A percentile compares a stretch with the other conserved stretches of the same genome.
These are phyloP conservation scores for Cantharis rustica DNA, from an alignment of 2,888 invertebrate species.

Conservation along the genomic window DNA sequence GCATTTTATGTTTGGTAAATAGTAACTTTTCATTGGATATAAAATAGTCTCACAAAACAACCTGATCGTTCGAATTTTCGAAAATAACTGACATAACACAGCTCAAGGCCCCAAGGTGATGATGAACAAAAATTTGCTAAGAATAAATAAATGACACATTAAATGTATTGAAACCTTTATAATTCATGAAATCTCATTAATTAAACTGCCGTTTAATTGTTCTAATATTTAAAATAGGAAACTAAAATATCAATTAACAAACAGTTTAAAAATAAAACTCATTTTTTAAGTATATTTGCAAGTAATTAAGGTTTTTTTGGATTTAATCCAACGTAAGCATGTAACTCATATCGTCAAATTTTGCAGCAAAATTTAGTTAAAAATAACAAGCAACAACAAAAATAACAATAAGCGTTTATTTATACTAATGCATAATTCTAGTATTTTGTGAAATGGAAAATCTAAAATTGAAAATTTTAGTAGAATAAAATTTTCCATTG, in stretches of 20 bases:
- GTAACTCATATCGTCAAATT: neutral
- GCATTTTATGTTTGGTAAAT: conserved; percentile 31
- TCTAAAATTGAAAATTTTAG: too few species aligned
- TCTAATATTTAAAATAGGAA: neutral
- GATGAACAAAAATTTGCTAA: neutral
- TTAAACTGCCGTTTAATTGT: neutral
- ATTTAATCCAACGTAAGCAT: neutral
- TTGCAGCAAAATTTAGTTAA: neutral
- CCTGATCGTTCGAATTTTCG: conserved; percentile 18
- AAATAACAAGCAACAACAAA: neutral
- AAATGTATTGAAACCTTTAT: neutral
- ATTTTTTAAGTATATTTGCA: neutral
- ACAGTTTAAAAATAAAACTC: neutral
- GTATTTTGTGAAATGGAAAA: too few species aligned
- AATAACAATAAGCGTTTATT: too few species aligned
- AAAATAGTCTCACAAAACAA: conserved; percentile 26
- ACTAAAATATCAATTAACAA: neutral
- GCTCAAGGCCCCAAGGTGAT: neutral
- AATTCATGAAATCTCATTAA: neutral
- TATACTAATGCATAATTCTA: too few species aligned
- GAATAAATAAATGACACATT: neutral
- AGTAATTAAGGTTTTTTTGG: neutral
- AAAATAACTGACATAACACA: conserved; percentile 17
- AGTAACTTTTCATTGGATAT: neutral
- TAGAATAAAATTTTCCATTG: too few species aligned